Percentiles rank a stretch among this genome's conserved stretches.
These are phyloP conservation scores for Hepsetus odoe DNA, from an alignment of 2,113 vertebrate species.

Conservation along the genomic window DNA sequence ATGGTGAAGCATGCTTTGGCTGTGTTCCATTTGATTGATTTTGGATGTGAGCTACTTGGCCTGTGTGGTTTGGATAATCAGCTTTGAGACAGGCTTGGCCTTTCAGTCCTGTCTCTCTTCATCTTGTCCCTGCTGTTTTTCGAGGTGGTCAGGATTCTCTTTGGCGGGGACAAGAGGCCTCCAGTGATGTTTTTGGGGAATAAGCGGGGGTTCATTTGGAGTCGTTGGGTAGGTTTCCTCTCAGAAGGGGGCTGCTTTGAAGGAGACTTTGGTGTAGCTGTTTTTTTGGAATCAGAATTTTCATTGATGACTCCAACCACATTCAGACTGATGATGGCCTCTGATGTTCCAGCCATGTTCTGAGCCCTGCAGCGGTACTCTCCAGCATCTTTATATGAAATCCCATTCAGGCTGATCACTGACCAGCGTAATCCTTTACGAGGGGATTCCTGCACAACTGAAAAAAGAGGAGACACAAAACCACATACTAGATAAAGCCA, in stretches of 20 bases:
- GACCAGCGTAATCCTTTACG: slow-evolving; percentile 88
- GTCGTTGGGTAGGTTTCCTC: slow-evolving; percentile 24
- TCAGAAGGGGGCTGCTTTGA: slow-evolving; percentile 5
- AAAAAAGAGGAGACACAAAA: slow-evolving; percentile 39
- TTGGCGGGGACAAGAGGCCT: neutral
- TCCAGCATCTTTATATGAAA: slow-evolving; percentile 89
- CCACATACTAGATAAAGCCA: neutral
- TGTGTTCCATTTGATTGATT: neutral
- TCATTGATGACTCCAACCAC: slow-evolving; percentile 79
- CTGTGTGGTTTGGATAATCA: slow-evolving; percentile 8
- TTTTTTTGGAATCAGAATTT: slow-evolving; percentile 56
- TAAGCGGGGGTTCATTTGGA: neutral
- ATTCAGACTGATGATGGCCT: slow-evolving; percentile 85
- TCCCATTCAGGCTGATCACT: slow-evolving; percentile 86
- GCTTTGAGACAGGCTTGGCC: neutral
- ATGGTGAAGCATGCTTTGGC: neutral
- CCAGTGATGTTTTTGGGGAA: slow-evolving; percentile 7
- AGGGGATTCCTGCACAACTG: slow-evolving; percentile 91
- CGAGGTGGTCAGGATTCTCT: slow-evolving; percentile 2
- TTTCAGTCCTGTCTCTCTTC: slow-evolving; percentile 11
- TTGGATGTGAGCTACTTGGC: slow-evolving; percentile 14
- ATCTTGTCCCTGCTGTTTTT: slow-evolving; percentile 27
- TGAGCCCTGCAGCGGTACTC: slow-evolving; percentile 91
- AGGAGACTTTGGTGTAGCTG: slow-evolving; percentile 6
- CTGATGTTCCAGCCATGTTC: slow-evolving; percentile 87